phyloP scores from a whole-genome alignment of 2,797 vertebrate genomes.

The Phrynocephalus forsythii region DNA sequence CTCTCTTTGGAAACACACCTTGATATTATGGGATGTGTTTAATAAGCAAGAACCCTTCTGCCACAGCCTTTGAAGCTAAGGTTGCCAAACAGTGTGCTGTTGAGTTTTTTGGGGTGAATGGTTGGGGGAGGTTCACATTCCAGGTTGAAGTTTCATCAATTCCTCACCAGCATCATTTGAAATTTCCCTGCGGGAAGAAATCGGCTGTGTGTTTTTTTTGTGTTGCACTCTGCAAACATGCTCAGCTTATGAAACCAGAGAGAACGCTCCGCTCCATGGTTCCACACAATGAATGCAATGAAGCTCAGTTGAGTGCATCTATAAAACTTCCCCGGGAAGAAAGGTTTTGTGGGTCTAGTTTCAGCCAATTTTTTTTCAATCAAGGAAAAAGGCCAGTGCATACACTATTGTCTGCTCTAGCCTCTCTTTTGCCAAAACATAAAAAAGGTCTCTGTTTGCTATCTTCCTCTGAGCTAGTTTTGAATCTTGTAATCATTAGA shows the following conservation, averaged over 20 bases:
- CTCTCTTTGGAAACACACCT: neutral
- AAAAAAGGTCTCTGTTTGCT: constrained; percentile 3
- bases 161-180: constrained; percentile 40
- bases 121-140: neutral
- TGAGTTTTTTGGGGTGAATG: no score
- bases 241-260: constrained; percentile 66
- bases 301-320: constrained; percentile 32
- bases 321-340: constrained; percentile 39
- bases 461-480: rapidly evolving
- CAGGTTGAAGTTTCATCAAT: constrained; percentile 34
- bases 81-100: neutral
- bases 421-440: rapidly evolving
- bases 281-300: constrained; percentile 43
- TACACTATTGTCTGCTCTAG: constrained; percentile 20
- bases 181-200: constrained; percentile 53
- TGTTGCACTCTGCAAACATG: constrained; percentile 28
- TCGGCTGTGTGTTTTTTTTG: constrained; percentile 36
- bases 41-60: neutral
- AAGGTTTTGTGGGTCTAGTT: constrained; percentile 8
- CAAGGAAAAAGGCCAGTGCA: constrained; percentile 49
- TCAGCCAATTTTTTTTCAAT: constrained; percentile 49
- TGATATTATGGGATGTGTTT: constrained; percentile 34
- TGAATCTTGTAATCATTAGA: neutral
- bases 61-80: rapidly evolving
- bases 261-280: constrained; percentile 18